A percentile compares a stretch with the other conserved stretches of the same genome.
Conservation (phyloP, 2,888 invertebrate genomes). For the Monochamus alternatus region DNA sequence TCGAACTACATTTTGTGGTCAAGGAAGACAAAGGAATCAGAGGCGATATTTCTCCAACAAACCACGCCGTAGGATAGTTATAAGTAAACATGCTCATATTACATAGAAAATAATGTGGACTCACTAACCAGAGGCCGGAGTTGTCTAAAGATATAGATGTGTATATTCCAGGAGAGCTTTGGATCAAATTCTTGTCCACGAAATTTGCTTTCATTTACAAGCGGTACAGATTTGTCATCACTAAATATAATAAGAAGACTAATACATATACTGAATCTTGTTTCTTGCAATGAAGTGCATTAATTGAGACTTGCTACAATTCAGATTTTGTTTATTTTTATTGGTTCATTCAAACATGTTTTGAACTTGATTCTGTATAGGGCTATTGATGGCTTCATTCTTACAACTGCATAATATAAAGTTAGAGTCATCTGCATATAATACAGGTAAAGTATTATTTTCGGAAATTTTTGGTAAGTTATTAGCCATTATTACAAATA, state of each 20-base stretch:
- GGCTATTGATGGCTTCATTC: neutral
- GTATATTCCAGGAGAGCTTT: too few species aligned
- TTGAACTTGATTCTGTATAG: neutral
- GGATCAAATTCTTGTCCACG: neutral
- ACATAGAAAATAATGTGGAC: neutral
- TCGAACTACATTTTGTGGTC: neutral
- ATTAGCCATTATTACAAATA: neutral
- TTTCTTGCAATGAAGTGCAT: too few species aligned
- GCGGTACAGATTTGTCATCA: too few species aligned
- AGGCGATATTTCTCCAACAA: too few species aligned
- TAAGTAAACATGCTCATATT: neutral
- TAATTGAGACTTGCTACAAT: too few species aligned
- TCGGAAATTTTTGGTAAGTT: neutral
- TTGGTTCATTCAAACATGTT: too few species aligned
- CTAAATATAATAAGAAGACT: neutral
- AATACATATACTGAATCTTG: neutral
- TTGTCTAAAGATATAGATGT: too few species aligned
- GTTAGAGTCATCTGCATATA: neutral
- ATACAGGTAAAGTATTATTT: neutral
- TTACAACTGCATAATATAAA: neutral
- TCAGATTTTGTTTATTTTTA: too few species aligned
- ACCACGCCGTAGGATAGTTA: too few species aligned
- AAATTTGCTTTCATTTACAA: neutral
- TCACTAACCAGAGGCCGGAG: conserved; percentile 1
- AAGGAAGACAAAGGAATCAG: neutral